phyloP scores from a whole-genome alignment of 2,113 vertebrate species.

The Alexandromys fortis region DNA sequence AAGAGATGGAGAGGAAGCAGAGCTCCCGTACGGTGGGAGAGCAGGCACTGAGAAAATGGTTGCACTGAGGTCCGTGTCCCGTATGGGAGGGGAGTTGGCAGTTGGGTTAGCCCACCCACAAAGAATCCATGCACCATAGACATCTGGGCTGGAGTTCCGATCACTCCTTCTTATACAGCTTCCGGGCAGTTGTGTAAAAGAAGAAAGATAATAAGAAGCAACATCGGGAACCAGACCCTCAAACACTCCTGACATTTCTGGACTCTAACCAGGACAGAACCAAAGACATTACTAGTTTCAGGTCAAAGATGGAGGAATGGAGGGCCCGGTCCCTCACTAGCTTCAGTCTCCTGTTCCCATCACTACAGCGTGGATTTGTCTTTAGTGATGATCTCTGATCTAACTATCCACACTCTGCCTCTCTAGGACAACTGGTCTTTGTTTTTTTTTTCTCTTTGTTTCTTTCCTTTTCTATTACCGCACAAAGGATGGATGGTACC shows the following conservation, averaged over 20 bases:
- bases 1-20: neutral
- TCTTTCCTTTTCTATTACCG: neutral
- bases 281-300: neutral
- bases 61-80: neutral
- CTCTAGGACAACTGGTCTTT: neutral
- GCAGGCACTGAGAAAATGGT: neutral
- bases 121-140: neutral
- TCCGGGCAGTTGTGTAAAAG: neutral
- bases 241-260: neutral
- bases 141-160: neutral
- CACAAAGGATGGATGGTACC: neutral
- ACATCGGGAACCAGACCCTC: neutral
- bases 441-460: neutral
- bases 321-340: no score
- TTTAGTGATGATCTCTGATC: neutral
- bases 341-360: neutral
- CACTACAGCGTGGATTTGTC: neutral
- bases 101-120: neutral
- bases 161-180: neutral
- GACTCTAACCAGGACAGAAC: neutral
- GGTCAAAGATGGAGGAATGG: neutral
- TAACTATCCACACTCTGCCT: neutral
- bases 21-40: no score
- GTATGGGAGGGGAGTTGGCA: neutral
- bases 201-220: neutral